Conservation (phyloP, 2,888 invertebrate genomes). For the Rotaria macrura region DNA sequence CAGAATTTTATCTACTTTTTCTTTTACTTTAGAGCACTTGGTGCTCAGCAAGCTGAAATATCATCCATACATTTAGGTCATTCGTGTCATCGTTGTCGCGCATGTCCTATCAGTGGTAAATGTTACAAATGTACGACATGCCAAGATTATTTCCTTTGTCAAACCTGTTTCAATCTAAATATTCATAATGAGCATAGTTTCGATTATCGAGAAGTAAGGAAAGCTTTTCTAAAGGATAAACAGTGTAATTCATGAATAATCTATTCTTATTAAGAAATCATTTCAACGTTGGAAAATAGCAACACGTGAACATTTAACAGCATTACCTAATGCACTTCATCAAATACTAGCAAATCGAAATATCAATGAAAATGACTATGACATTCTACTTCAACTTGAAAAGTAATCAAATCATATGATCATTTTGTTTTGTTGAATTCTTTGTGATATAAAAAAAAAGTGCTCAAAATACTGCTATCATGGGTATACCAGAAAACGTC, state of each 20-base stretch:
- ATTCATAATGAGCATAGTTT: constrained; percentile 46
- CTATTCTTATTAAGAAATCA: neutral
- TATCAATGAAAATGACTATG: constrained; percentile 46
- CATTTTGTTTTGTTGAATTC: neutral
- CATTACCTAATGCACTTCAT: constrained; percentile 43
- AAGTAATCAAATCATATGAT: neutral
- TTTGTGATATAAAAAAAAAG: constrained; percentile 30
- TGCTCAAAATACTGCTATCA: constrained; percentile 35
- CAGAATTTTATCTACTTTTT: too few relatives aligned
- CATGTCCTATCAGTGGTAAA: constrained; percentile 45
- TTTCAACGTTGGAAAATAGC: constrained; percentile 45
- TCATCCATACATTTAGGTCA: constrained; percentile 40
- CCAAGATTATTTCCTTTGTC: constrained; percentile 44
- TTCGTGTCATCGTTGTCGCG: constrained; percentile 42
- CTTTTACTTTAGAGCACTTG: constrained; percentile 36
- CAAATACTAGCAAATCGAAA: constrained; percentile 44
- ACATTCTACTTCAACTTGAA: constrained; percentile 45
- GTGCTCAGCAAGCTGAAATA: constrained; percentile 37
- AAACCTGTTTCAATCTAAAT: constrained; percentile 47
- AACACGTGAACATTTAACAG: constrained; percentile 40
- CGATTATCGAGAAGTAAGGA: constrained; percentile 45
- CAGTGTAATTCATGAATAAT: neutral
- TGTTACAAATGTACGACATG: constrained; percentile 44
- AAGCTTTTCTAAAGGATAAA: neutral
- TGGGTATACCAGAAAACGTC: constrained; percentile 42